Base-by-base conservation (phyloP, 2,888 invertebrate species). In the Hymenopus coronatus region DNA sequence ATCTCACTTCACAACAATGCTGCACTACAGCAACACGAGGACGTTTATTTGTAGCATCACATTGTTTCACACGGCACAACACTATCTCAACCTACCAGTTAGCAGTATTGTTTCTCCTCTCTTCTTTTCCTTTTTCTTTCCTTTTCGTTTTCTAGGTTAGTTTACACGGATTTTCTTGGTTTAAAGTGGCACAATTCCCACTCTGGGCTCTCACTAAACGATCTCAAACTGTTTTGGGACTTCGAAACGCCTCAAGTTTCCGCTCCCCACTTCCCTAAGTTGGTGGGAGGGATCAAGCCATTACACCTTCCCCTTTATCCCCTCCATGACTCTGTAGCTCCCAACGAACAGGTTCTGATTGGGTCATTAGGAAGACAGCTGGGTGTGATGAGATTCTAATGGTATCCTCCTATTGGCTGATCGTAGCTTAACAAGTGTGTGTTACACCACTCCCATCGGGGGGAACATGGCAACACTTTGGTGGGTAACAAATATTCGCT, bases 381-480 rank as follows among this genome's bases (percentile, higher is more conserved):
- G 90, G 88, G 89, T 88, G 89, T 89, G 90, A 90, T 90, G 89
- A 89, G 87, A 28, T 33, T 20, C 87, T 90, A 90, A 90, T 90
- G 88, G 89, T 28, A 81, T n/a, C n/a, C 85, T 70, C 85, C 88
- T 33, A 90, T 90, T 90, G 90, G 90, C 46, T 86, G 82, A n/a
- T 25, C 33, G 25, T 28, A 28, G 85, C 89, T 89, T 89, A 88
- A 90, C 89, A 89, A 89, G 88, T 88, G 89, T 88, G 86, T 83
- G 84, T 88, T 89, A 88, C 89, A 89, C 90, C 89, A 89, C 90
- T 90, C 90, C 90, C 90, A 89, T 88, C 88, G 88, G 89, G 54
- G 84, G 88, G 30, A n/a, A 46, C 54, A 46, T n/a, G 82, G 40
- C 46, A 28, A 27, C 25, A 27, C 14, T 85, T 88, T 86, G 27